These are phyloP conservation scores for Gymnoscelis rufifasciata DNA, from an alignment of 2,888 invertebrate genomes.

Conservation along the genomic window DNA sequence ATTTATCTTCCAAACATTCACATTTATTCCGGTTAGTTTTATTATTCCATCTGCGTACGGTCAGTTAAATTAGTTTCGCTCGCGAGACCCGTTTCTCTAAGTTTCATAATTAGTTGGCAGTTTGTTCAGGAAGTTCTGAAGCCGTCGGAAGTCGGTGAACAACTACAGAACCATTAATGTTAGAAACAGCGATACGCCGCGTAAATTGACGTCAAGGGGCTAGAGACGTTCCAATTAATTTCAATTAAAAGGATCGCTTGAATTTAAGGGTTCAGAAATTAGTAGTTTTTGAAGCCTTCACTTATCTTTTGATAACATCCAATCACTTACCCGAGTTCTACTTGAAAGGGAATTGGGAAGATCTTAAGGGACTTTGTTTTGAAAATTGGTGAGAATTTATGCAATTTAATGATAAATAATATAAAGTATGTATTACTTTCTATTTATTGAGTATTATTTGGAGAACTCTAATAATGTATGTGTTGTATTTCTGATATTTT, in stretches of 20 bases:
- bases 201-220: too few relatives aligned
- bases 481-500: too few relatives aligned
- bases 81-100: conserved; percentile 7
- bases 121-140: conserved; percentile 13
- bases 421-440: too few relatives aligned
- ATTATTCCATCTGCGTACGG: conserved; percentile 7
- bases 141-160: conserved; percentile 1
- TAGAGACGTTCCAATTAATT: neutral
- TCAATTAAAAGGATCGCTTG: neutral
- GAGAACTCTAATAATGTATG: too few relatives aligned
- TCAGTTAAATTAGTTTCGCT: conserved; percentile 10
- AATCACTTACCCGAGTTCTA: neutral
- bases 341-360: too few relatives aligned
- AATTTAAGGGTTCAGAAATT: neutral
- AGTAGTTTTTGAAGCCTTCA: neutral
- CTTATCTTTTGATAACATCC: neutral
- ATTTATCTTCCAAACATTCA: too few relatives aligned
- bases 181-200: too few relatives aligned
- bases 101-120: conserved; percentile 14
- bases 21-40: neutral
- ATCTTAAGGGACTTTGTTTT: too few relatives aligned
- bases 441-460: too few relatives aligned
- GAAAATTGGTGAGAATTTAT: too few relatives aligned
- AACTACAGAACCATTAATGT: neutral
- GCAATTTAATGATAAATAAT: too few relatives aligned